Percentiles rank a stretch among this genome's conserved stretches.
Evolutionary conservation across 1,140 invertebrate genomes (phyloP).

Genomic region (Ceratina japonica): DNA sequence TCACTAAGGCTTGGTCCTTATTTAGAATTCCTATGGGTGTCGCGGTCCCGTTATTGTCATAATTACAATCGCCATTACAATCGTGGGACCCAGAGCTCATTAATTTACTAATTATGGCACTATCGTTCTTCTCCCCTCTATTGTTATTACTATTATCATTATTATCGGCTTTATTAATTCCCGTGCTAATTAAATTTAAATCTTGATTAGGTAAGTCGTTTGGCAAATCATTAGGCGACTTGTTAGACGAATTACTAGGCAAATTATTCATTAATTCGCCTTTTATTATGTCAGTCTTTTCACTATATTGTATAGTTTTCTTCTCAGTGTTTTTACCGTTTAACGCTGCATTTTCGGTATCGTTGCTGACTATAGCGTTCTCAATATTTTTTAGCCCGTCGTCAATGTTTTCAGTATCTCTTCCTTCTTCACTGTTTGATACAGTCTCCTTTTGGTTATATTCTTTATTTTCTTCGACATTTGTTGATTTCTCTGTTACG

Average conservation of each 20-base stretch:
- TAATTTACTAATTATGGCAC: constrained; percentile 73
- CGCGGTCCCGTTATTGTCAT: constrained; percentile 74
- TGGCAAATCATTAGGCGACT: neutral
- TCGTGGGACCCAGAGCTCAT: no score
- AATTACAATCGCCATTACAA: no score
- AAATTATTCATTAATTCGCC: no score
- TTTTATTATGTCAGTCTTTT: constrained; percentile 70
- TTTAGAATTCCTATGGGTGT: constrained; percentile 73
- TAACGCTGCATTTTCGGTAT: neutral
- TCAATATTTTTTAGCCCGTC: no score
- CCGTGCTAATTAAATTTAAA: constrained; percentile 43
- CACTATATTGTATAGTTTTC: constrained; percentile 9
- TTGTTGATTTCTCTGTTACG: no score
- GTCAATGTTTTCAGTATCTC: no score
- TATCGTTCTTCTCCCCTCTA: constrained; percentile 63
- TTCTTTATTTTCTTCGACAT: neutral
- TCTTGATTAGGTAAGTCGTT: constrained; percentile 3
- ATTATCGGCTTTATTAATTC: no score
- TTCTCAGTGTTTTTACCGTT: neutral
- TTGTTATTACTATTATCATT: no score
- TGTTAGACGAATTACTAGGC: no score
- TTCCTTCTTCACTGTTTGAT: no score
- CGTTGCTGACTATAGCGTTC: neutral
- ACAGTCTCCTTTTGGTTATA: no score
- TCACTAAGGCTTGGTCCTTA: constrained; percentile 72